phyloP scores from a whole-genome alignment of 64 coral and sea anemone genomes.

The Actinia tenebrosa region DNA sequence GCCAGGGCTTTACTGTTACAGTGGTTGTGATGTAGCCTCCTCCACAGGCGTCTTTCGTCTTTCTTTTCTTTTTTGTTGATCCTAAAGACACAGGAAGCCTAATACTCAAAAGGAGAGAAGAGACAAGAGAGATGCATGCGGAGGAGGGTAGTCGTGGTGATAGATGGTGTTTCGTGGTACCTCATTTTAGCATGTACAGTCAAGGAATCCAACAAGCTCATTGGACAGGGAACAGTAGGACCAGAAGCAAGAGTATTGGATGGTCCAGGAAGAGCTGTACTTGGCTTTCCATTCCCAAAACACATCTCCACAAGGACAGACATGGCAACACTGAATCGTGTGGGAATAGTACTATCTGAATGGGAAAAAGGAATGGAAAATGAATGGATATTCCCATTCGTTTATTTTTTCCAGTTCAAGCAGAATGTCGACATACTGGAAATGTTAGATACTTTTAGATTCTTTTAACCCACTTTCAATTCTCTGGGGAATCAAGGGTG shows the following conservation, averaged over 20 bases:
- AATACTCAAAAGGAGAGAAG: too few relatives aligned
- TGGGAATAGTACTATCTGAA: conserved; percentile 81
- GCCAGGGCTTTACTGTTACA: too few relatives aligned
- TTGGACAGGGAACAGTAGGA: conserved; percentile 73
- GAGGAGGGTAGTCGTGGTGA: too few relatives aligned
- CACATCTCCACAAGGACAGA: conserved; percentile 87
- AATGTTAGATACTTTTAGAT: too few relatives aligned
- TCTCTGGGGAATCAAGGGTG: not conserved
- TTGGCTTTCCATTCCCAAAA: conserved; percentile 83
- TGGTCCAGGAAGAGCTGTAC: conserved; percentile 55
- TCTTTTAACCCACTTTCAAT: not conserved
- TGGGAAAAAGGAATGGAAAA: not conserved
- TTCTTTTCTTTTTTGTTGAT: too few relatives aligned
- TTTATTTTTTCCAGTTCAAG: too few relatives aligned
- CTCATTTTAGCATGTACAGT: conserved; percentile 91
- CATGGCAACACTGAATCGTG: conserved; percentile 67
- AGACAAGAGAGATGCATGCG: too few relatives aligned
- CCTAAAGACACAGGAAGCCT: too few relatives aligned
- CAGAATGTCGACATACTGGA: too few relatives aligned
- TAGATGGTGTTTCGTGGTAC: conserved; percentile 7
- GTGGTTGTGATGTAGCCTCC: too few relatives aligned
- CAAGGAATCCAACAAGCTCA: conserved; percentile 77
- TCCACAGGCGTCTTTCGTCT: too few relatives aligned
- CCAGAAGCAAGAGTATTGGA: conserved; percentile 82
- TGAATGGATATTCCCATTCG: not conserved